phyloP scores from a whole-genome alignment of 2,888 invertebrate species.

The Troides helena region DNA sequence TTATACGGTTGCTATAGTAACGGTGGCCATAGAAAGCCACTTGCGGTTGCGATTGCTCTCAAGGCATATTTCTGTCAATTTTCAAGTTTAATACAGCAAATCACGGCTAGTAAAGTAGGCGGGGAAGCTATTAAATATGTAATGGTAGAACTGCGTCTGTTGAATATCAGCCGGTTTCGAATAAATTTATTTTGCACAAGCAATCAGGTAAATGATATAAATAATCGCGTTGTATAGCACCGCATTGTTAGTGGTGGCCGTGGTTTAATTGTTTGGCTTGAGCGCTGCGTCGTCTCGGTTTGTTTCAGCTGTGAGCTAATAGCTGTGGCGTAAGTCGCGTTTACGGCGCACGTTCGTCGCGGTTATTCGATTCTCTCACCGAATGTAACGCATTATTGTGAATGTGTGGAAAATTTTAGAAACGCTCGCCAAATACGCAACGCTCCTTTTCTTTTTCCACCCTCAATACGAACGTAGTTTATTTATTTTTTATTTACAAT shows the following conservation, averaged over 20 bases:
- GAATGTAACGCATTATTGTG: conserved; percentile 25
- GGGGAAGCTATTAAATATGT: too few species aligned
- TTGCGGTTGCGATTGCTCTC: too few species aligned
- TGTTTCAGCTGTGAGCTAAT: conserved; percentile 31
- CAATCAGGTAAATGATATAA: not conserved
- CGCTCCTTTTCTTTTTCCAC: conserved; percentile 28
- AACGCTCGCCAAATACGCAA: conserved; percentile 11
- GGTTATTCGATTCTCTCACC: conserved; percentile 10
- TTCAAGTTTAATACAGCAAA: too few species aligned
- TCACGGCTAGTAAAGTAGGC: too few species aligned
- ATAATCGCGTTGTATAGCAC: conserved; percentile 2
- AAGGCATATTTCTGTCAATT: too few species aligned
- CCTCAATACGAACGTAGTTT: too few species aligned
- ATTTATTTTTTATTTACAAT: too few species aligned
- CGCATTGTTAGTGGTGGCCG: not conserved
- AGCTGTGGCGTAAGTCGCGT: conserved; percentile 34
- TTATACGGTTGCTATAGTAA: too few species aligned
- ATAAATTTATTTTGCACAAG: not conserved
- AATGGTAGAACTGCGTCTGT: too few species aligned
- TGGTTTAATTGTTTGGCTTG: not conserved
- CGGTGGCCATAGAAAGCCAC: too few species aligned
- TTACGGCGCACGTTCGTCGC: conserved; percentile 25
- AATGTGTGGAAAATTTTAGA: conserved; percentile 22
- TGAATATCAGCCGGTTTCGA: too few species aligned
- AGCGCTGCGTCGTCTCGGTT: conserved; percentile 11